Percentiles rank a stretch among this genome's conserved stretches.
These are phyloP conservation scores for Erebia ligea DNA, from an alignment of 2,888 invertebrate genomes.

Conservation along the genomic window DNA sequence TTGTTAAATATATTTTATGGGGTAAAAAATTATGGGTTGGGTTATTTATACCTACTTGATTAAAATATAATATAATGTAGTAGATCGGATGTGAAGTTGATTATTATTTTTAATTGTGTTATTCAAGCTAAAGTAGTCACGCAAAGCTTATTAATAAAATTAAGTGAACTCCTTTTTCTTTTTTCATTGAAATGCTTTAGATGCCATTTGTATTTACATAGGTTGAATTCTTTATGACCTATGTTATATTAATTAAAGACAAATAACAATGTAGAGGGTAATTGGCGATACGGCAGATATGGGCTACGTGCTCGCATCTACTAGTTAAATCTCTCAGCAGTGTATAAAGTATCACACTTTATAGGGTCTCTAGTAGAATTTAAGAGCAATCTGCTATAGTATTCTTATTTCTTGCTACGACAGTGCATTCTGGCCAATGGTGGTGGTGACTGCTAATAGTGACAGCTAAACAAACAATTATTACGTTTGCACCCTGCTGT, in stretches of 20 bases:
- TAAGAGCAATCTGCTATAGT: too few species aligned
- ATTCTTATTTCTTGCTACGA: too few species aligned
- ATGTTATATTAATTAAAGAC: background rate
- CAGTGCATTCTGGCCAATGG: too few species aligned
- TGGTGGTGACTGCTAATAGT: too few species aligned
- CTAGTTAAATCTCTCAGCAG: too few species aligned
- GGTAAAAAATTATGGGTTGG: slow-evolving; percentile 17
- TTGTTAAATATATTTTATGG: slow-evolving; percentile 6
- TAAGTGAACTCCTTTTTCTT: background rate
- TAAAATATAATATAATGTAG: background rate
- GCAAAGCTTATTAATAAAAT: slow-evolving; percentile 1
- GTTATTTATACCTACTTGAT: slow-evolving; percentile 8
- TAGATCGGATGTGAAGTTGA: slow-evolving; percentile 6
- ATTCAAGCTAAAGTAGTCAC: slow-evolving; percentile 2
- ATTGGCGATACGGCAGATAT: too few species aligned
- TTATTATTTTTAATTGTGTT: slow-evolving; percentile 15
- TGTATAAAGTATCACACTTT: too few species aligned
- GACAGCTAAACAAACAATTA: too few species aligned
- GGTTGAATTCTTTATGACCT: background rate
- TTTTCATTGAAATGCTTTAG: background rate
- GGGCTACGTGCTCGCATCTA: too few species aligned
- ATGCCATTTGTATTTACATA: slow-evolving; percentile 1
- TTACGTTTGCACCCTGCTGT: too few species aligned
- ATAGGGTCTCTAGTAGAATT: too few species aligned
- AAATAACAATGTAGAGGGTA: background rate